Evolutionary conservation across 2,888 invertebrate genomes (phyloP).

Genomic region (Piscicola geometra): DNA sequence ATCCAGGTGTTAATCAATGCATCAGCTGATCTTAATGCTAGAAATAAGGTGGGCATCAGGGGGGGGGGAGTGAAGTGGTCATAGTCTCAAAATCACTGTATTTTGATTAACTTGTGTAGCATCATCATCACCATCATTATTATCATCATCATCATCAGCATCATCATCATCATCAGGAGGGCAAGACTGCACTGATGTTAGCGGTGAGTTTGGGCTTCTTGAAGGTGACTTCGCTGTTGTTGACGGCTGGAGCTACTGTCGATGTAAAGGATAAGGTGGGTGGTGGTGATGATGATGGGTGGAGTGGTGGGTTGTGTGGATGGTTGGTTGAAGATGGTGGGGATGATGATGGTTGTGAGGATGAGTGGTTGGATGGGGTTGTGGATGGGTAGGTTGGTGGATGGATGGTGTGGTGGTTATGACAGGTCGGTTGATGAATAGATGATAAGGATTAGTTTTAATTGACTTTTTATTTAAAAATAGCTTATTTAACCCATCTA

Average conservation of each 20-base stretch:
- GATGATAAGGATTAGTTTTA: no score
- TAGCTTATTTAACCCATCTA: no score
- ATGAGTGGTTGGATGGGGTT: no score
- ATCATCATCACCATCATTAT: background rate
- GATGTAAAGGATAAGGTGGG: background rate
- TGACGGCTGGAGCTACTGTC: background rate
- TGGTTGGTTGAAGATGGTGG: no score
- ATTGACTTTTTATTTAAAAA: no score
- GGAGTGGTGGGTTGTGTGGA: no score
- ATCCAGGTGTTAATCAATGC: conserved; percentile 88
- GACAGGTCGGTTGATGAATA: no score
- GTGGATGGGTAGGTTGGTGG: background rate
- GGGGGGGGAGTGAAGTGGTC: background rate
- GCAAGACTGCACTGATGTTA: background rate
- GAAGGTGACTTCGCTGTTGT: background rate
- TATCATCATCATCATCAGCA: background rate
- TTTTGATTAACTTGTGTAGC: background rate
- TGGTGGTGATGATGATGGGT: no score
- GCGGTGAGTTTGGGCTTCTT: background rate
- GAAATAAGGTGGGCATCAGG: conserved; percentile 61
- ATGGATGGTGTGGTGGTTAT: no score
- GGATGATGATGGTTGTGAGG: no score
- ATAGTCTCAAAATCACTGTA: background rate
- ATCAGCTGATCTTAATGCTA: conserved; percentile 75
- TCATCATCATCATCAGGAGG: background rate